phyloP scores from a whole-genome alignment of 2,888 invertebrate genomes.

The Stenurella melanura region DNA sequence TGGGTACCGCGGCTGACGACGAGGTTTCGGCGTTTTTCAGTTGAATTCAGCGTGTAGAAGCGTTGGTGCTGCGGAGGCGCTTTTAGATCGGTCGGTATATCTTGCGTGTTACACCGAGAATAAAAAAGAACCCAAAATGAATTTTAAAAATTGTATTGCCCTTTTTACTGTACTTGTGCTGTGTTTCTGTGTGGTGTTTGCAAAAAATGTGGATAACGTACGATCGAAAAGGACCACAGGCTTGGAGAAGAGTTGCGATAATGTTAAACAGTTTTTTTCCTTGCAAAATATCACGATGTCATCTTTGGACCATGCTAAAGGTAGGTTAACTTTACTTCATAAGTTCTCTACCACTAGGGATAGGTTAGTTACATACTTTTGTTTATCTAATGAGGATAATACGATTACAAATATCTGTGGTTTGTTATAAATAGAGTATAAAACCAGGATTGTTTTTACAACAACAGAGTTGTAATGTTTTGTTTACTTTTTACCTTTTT shows the following conservation, averaged over 20 bases:
- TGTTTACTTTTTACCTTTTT: background rate
- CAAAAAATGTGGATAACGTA: slow-evolving; percentile 60
- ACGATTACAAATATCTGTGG: background rate
- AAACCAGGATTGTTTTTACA: background rate
- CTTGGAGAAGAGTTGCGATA: slow-evolving; percentile 57
- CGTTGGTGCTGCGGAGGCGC: slow-evolving; percentile 10
- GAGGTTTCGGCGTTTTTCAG: slow-evolving; percentile 48
- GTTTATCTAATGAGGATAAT: background rate
- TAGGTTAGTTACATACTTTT: background rate
- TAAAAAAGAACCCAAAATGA: slow-evolving; percentile 31
- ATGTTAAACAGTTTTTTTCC: slow-evolving; percentile 61
- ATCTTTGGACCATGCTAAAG: slow-evolving; percentile 53
- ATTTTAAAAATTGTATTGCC: slow-evolving; percentile 19
- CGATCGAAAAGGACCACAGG: slow-evolving; percentile 52
- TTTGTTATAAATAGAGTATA: background rate
- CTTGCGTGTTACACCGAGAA: slow-evolving; percentile 31
- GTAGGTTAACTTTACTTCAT: slow-evolving; percentile 44
- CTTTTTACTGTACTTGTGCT: slow-evolving; percentile 51
- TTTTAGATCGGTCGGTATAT: slow-evolving; percentile 35
- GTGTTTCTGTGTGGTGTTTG: slow-evolving; percentile 60
- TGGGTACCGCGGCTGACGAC: slow-evolving; percentile 36
- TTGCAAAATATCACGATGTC: slow-evolving; percentile 60
- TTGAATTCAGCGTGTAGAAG: slow-evolving; percentile 39
- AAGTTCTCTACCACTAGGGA: background rate
- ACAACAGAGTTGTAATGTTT: slow-evolving; percentile 8